These are phyloP conservation scores for Caracal caracal DNA, from an alignment of 2,113 vertebrate species.

Conservation along the genomic window DNA sequence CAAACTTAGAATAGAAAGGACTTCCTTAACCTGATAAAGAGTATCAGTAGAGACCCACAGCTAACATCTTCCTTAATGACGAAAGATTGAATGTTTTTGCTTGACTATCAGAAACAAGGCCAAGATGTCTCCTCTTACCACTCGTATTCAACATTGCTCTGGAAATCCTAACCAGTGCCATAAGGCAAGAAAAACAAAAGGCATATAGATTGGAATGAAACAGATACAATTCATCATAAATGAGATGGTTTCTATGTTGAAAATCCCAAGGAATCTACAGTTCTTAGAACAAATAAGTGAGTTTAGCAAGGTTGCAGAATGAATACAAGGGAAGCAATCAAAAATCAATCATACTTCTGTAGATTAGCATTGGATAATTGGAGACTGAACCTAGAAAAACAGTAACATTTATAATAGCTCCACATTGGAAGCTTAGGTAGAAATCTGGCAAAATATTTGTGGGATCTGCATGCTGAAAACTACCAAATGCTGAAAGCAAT, in stretches of 20 bases:
- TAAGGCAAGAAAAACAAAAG: background rate
- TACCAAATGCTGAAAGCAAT: background rate
- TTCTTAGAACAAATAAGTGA: background rate
- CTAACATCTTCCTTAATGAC: background rate
- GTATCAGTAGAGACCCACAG: background rate
- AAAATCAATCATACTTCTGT: background rate
- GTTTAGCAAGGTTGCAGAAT: background rate
- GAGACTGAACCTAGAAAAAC: background rate
- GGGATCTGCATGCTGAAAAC: background rate
- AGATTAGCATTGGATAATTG: background rate
- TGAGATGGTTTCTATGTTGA: background rate
- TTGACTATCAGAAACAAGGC: background rate
- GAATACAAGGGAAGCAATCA: background rate
- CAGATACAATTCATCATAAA: background rate
- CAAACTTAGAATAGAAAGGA: background rate
- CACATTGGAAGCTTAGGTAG: background rate
- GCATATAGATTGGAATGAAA: background rate
- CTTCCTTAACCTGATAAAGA: background rate
- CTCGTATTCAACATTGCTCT: background rate
- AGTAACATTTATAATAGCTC: background rate
- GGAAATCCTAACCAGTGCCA: background rate
- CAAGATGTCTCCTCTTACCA: background rate
- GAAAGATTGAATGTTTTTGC: background rate
- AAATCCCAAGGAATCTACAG: background rate
- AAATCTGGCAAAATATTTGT: background rate